These are phyloP conservation scores for Drosophila punjabiensis DNA, from an alignment of 1,140 invertebrate species.

Conservation along the genomic window DNA sequence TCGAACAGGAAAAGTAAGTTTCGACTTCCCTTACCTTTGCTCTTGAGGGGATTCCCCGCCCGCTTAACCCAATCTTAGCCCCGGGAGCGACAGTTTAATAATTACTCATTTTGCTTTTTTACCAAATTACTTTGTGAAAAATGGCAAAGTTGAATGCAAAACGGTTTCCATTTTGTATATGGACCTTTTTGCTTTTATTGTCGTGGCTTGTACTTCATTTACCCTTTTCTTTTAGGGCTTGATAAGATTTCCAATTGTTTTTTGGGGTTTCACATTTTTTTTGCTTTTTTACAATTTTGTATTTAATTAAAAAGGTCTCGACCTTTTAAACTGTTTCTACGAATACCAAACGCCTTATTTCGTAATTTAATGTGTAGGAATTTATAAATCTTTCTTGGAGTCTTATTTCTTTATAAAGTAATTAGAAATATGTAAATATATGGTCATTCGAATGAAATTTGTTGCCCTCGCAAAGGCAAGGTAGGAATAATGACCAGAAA, in stretches of 20 bases:
- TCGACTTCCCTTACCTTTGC: constrained; percentile 34
- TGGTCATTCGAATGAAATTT: not conserved
- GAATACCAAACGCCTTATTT: not conserved
- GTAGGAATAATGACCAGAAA: constrained; percentile 1
- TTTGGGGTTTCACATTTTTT: constrained; percentile 7
- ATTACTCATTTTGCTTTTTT: constrained; percentile 73
- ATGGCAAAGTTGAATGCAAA: constrained; percentile 56
- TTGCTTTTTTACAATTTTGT: constrained; percentile 2
- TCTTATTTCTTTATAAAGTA: not conserved
- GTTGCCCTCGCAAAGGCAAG: not conserved
- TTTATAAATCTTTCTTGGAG: not conserved
- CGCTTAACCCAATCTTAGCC: constrained; percentile 28
- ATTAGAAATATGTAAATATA: constrained; percentile 4
- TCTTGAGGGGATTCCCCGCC: not conserved
- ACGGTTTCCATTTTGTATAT: constrained; percentile 31
- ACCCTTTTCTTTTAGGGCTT: constrained; percentile 31
- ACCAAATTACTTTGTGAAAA: constrained; percentile 73
- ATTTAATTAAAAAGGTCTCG: constrained; percentile 21
- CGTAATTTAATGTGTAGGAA: not conserved
- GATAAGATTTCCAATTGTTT: constrained; percentile 40
- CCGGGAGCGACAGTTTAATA: constrained; percentile 62
- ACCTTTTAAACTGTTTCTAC: constrained; percentile 4
- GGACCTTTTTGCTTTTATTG: constrained; percentile 22
- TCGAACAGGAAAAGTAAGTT: constrained; percentile 37
- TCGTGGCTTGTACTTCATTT: constrained; percentile 25